phyloP scores from a whole-genome alignment of 2,113 vertebrate genomes.

The Vimba vimba region DNA sequence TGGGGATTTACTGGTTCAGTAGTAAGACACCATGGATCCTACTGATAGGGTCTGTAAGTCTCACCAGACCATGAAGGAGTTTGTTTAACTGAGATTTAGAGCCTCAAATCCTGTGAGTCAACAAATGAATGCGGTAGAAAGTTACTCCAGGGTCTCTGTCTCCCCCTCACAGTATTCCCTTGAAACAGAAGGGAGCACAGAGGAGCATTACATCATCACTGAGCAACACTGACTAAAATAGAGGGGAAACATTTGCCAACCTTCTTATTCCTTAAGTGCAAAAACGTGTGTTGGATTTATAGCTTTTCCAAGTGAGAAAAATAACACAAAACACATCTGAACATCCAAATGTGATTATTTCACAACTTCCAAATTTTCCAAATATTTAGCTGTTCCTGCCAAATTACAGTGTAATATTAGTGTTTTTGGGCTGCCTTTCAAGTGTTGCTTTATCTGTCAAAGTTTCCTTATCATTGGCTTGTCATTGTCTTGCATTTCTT shows the following conservation, averaged over 20 bases:
- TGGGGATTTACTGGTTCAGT: constrained; percentile 24
- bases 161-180: constrained; percentile 2
- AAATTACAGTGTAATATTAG: neutral
- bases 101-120: constrained; percentile 41
- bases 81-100: constrained; percentile 53
- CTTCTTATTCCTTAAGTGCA: neutral
- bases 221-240: neutral
- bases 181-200: neutral
- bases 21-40: constrained; percentile 31
- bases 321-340: neutral
- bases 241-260: neutral
- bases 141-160: neutral
- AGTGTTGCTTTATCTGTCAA: neutral
- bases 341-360: neutral
- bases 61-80: constrained; percentile 49
- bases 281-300: neutral
- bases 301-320: neutral
- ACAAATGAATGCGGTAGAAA: constrained; percentile 35
- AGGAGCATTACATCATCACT: constrained; percentile 25
- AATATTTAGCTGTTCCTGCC: neutral
- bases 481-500: constrained; percentile 8
- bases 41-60: constrained; percentile 41
- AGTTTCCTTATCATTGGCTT: constrained; percentile 2
- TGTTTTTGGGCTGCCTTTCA: neutral
- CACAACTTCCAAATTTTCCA: neutral